Evolutionary conservation across 2,113 vertebrate species (phyloP).

Genomic region (Dolichallabes microphthalmus): DNA sequence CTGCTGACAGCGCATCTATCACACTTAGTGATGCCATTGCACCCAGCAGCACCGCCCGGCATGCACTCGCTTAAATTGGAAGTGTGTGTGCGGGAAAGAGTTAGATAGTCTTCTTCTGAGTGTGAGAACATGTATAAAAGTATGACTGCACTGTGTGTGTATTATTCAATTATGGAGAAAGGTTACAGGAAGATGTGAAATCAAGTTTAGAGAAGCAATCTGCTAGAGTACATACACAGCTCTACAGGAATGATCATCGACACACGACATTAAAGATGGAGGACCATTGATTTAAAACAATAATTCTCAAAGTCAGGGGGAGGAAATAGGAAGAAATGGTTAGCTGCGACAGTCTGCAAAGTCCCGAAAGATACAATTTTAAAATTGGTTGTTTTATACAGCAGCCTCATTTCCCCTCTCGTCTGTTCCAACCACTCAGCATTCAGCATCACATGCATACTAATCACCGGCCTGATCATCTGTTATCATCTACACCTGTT

Average conservation of each 20-base stretch:
- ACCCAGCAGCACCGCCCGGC: constrained; percentile 40
- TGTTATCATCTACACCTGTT: no score
- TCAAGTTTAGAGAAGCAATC: constrained; percentile 51
- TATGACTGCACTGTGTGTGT: neutral
- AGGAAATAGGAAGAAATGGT: no score
- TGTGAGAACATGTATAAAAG: constrained; percentile 8
- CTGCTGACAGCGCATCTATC: constrained; percentile 68
- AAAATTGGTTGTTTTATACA: no score
- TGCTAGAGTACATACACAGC: constrained; percentile 38
- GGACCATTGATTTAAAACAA: neutral
- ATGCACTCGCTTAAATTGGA: constrained; percentile 52
- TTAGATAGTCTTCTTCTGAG: neutral
- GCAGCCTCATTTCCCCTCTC: no score
- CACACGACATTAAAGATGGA: neutral
- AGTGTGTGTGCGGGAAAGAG: neutral
- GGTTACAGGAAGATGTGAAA: constrained; percentile 46
- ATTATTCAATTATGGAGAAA: constrained; percentile 21
- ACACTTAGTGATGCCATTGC: constrained; percentile 61
- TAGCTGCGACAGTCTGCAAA: no score
- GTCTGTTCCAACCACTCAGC: no score
- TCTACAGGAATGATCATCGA: neutral
- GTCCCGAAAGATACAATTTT: no score
- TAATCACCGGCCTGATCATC: no score
- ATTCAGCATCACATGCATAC: no score
- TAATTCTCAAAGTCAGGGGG: neutral